A percentile compares a stretch with the other conserved stretches of the same genome.
phyloP scores from a whole-genome alignment of 2,888 invertebrate species.

The Neocrepidodera transversa region DNA sequence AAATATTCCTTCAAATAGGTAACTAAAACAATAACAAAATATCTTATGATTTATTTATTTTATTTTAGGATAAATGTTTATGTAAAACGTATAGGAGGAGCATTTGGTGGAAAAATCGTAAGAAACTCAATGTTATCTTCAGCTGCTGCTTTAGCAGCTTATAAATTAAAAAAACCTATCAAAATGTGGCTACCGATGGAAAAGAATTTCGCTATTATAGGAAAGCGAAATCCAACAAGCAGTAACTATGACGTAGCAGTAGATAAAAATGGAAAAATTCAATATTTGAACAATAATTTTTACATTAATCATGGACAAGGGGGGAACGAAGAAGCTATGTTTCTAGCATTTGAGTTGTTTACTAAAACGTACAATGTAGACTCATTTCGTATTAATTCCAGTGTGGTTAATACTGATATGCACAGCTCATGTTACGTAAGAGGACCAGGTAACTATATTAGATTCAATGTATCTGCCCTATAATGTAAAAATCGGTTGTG shows the following conservation, averaged over 20 bases:
- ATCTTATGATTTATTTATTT: not conserved
- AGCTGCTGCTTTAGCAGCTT: constrained; percentile 73
- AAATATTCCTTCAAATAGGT: constrained; percentile 68
- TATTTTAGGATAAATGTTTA: constrained; percentile 69
- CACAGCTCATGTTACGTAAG: constrained; percentile 36
- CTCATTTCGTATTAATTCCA: constrained; percentile 29
- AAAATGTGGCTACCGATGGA: constrained; percentile 74
- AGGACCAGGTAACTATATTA: constrained; percentile 43
- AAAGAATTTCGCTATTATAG: constrained; percentile 72
- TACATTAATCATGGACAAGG: constrained; percentile 64
- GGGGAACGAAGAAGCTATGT: constrained; percentile 60
- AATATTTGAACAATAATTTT: constrained; percentile 66
- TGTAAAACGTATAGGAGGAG: constrained; percentile 79
- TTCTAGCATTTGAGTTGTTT: constrained; percentile 24
- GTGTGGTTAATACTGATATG: constrained; percentile 35
- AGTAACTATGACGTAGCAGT: constrained; percentile 71
- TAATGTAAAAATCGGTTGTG: too few relatives aligned
- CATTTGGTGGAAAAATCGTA: constrained; percentile 78
- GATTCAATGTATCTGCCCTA: too few relatives aligned
- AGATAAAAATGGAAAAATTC: constrained; percentile 68
- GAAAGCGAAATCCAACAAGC: constrained; percentile 68
- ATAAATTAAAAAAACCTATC: constrained; percentile 68
- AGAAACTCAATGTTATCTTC: constrained; percentile 67
- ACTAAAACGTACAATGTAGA: constrained; percentile 32
- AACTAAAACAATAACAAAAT: constrained; percentile 39